A percentile compares a stretch with the other conserved stretches of the same genome.
Evolutionary conservation across 2,797 vertebrate species (phyloP).

Genomic region (Carcharodon carcharias): DNA sequence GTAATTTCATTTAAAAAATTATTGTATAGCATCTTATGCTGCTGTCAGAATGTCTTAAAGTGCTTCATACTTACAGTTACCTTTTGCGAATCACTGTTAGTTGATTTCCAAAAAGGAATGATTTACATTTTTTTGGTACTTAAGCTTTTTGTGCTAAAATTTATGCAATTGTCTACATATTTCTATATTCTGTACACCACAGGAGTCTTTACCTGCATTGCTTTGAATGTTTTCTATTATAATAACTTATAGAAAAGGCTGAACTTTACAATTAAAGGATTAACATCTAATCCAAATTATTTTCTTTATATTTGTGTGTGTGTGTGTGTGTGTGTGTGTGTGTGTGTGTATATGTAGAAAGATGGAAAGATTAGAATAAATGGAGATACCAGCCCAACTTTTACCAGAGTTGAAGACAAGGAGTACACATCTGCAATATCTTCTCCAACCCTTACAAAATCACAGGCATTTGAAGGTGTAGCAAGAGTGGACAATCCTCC

Average conservation of each 20-base stretch:
- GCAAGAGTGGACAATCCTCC: constrained; percentile 49
- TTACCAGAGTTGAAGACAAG: constrained; percentile 52
- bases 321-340: background rate
- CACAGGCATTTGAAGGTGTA: constrained; percentile 55
- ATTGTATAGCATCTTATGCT: no score
- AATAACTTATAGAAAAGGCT: background rate
- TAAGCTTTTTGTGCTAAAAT: background rate
- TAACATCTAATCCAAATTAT: background rate
- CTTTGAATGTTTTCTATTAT: background rate
- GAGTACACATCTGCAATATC: constrained; percentile 45
- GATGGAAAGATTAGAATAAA: constrained; percentile 73
- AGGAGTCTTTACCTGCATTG: background rate
- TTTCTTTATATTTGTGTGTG: background rate
- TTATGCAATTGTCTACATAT: background rate
- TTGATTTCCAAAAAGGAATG: background rate
- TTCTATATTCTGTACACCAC: background rate
- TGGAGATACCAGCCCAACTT: constrained; percentile 54
- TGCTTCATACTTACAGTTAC: background rate
- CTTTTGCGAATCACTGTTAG: background rate
- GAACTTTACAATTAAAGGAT: background rate
- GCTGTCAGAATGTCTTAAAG: no score
- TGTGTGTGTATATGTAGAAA: constrained; percentile 50
- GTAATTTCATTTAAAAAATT: background rate
- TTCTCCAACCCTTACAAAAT: constrained; percentile 51
- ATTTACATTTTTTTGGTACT: background rate